Conservation (phyloP, 2,888 invertebrate species). For the Dorcus parallelipipedus region DNA sequence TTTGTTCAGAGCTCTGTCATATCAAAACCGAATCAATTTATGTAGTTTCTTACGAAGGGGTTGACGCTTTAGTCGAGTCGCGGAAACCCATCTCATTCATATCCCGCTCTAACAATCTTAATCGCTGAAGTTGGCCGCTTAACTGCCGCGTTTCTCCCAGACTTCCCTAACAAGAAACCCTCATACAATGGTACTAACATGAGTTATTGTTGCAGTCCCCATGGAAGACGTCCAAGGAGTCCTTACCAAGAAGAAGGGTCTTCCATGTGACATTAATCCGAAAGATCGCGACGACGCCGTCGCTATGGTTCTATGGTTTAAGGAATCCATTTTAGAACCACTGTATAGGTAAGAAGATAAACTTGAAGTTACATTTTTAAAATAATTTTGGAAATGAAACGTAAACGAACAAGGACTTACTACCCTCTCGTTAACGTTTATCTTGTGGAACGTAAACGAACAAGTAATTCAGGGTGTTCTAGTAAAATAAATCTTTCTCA, state of each 20-base stretch:
- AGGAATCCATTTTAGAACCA: constrained; percentile 78
- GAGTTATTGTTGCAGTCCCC: constrained; percentile 61
- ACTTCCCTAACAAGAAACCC: constrained; percentile 37
- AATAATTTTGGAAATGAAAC: too few species aligned
- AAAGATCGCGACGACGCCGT: constrained; percentile 75
- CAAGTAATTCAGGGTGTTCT: too few species aligned
- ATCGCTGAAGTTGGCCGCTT: constrained; percentile 27
- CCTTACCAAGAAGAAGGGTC: constrained; percentile 73
- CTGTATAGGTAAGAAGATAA: constrained; percentile 68
- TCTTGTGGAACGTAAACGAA: too few species aligned
- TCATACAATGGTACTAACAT: constrained; percentile 34
- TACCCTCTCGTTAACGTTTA: too few species aligned
- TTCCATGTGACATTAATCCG: constrained; percentile 85
- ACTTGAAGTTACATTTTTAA: too few species aligned
- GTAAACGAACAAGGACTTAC: too few species aligned
- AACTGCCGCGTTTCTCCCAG: constrained; percentile 23
- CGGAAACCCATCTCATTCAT: not conserved
- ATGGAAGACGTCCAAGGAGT: constrained; percentile 79
- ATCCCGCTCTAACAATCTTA: constrained; percentile 23
- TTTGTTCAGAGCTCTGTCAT: too few species aligned
- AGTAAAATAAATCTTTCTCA: too few species aligned
- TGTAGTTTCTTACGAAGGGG: too few species aligned
- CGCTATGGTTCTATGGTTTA: constrained; percentile 88
- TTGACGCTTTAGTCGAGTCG: too few species aligned
- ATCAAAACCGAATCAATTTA: too few species aligned